phyloP scores from a whole-genome alignment of 2,888 invertebrate species.

The Acrocera orbiculus region DNA sequence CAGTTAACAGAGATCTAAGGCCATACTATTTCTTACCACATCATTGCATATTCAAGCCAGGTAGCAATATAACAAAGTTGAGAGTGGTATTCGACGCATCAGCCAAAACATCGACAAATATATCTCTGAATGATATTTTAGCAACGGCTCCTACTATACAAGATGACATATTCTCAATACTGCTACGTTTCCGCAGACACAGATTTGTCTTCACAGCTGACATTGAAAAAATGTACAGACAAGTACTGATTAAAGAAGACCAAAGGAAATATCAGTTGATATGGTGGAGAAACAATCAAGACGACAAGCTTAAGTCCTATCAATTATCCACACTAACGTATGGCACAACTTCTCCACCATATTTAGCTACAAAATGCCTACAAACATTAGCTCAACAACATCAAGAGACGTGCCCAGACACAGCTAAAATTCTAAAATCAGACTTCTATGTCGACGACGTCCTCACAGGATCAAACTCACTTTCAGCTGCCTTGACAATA shows the following conservation, averaged over 20 bases:
- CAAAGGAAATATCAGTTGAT: constrained; percentile 24
- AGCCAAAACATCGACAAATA: constrained; percentile 4
- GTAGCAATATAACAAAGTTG: constrained; percentile 2
- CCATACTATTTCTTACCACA: constrained; percentile 2
- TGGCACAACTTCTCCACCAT: constrained; percentile 19
- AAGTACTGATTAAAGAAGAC: constrained; percentile 9
- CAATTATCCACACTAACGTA: constrained; percentile 12
- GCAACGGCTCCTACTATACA: constrained; percentile 13
- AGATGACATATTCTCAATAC: constrained; percentile 8
- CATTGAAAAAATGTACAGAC: constrained; percentile 14
- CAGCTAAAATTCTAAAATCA: constrained; percentile 31
- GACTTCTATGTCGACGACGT: constrained; percentile 31
- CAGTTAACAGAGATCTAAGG: background rate
- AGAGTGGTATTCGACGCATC: constrained; percentile 5
- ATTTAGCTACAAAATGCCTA: constrained; percentile 26
- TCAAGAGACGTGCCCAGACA: constrained; percentile 34
- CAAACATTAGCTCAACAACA: constrained; percentile 29
- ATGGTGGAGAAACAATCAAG: constrained; percentile 23
- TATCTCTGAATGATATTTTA: constrained; percentile 13
- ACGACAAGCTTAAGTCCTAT: constrained; percentile 21
- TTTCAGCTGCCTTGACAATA: constrained; percentile 14
- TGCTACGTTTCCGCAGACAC: constrained; percentile 1
- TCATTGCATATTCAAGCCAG: constrained; percentile 2
- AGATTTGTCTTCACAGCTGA: constrained; percentile 12
- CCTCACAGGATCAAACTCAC: constrained; percentile 32